Base-by-base conservation (phyloP, 1,140 invertebrate species). In the Varroa destructor region DNA sequence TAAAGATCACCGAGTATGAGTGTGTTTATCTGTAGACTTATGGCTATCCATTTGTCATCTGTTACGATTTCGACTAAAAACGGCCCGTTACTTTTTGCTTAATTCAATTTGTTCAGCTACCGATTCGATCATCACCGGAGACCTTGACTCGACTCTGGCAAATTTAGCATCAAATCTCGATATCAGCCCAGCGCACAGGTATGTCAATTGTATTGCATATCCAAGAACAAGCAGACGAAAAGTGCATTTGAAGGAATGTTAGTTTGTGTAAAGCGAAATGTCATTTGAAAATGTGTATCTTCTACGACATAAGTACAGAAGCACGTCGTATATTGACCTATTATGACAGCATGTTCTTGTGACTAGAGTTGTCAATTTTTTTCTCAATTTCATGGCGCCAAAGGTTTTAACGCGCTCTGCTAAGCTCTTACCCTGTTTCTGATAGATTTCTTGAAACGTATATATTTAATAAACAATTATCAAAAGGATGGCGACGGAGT, bases 71-170 rank as follows among this genome's bases (percentile, higher is more conserved):
- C 25, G 25, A 25, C 25, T 25, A 25, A 25, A 25, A 25, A 25
- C 25, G 25, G 25, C 25, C 25, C 25, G 25, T 25, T 25, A 25
- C 25, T 25, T 51, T 8, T 51, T 51, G 46, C 8, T 40, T 37
- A 67, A 43, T 37, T 37, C 37, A 25, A 25, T 25, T 25, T 25
- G 25, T 40, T 10, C 36, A 43, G 61, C 14, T 43, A 46, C 61
- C 37, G 61, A 67, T 67, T 67, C 61, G 14, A 67, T 93, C 73
- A 83, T 95, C 73, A 93, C 90, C 37, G 89, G 89, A 70, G 92
- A 95, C 81, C 82, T 96, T 77, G 91, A 96, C 79, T 90, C 89
- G 72, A 93, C 89, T 76, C 84, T 96, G 58, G 90, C 90, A 70
- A 88, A 87, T 72, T 81, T 96, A 74, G 91, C 90, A 73, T 88